Percentiles rank a stretch among this genome's conserved stretches.
These are phyloP conservation scores for Sciurus niger DNA, from an alignment of 2,113 vertebrate species.

Conservation along the genomic window DNA sequence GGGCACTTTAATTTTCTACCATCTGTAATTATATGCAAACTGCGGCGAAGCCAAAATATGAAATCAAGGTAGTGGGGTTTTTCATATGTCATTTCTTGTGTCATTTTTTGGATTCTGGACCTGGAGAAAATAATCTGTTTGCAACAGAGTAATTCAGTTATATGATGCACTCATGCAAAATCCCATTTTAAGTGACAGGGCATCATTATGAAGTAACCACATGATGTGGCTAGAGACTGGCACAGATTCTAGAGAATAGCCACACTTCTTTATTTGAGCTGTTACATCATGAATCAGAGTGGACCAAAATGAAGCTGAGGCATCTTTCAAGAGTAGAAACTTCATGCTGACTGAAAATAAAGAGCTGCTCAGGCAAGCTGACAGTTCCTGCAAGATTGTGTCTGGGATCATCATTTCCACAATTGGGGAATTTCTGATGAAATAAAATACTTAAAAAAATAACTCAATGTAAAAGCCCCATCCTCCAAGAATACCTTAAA, in stretches of 20 bases:
- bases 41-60: conserved; percentile 57
- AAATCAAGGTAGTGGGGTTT: conserved; percentile 14
- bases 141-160: conserved; percentile 63
- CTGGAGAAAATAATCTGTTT: conserved; percentile 72
- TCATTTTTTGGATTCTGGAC: background rate
- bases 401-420: background rate
- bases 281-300: conserved; percentile 31
- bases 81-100: conserved; percentile 54
- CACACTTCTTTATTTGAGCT: background rate
- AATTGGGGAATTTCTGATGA: background rate
- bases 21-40: conserved; percentile 55
- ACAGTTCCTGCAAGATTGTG: background rate
- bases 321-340: background rate
- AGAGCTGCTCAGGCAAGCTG: background rate
- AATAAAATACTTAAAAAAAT: conserved; percentile 21
- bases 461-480: background rate
- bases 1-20: conserved; percentile 46
- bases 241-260: background rate
- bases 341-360: background rate
- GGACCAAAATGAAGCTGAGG: conserved; percentile 34
- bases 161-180: conserved; percentile 70
- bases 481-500: background rate
- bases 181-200: conserved; percentile 60
- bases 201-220: conserved; percentile 48
- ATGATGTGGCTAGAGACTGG: conserved; percentile 57